Evolutionary conservation across 2,888 invertebrate species (phyloP).

Genomic region (Tetanocera ferruginea): DNA sequence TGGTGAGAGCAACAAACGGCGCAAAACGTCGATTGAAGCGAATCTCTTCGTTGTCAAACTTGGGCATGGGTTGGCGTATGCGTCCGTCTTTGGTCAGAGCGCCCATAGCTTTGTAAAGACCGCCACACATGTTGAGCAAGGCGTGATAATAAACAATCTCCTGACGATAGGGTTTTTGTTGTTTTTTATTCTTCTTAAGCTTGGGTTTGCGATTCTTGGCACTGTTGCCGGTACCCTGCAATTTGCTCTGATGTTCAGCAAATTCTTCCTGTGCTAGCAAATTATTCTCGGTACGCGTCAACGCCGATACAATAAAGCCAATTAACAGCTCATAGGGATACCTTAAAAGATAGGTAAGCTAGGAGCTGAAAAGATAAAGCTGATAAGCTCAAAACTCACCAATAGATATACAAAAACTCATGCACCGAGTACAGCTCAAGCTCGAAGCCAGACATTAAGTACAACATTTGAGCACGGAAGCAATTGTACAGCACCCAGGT

Average conservation of each 20-base stretch:
- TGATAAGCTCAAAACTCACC: constrained; percentile 73
- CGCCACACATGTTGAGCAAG: constrained; percentile 93
- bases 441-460: constrained; percentile 93
- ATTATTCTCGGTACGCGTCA: constrained; percentile 89
- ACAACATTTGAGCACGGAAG: constrained; percentile 91
- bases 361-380: background rate
- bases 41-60: constrained; percentile 94
- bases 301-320: constrained; percentile 92
- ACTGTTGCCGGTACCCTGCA: constrained; percentile 52
- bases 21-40: constrained; percentile 95
- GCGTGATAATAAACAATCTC: constrained; percentile 93
- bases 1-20: constrained; percentile 87
- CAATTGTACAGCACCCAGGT: constrained; percentile 98
- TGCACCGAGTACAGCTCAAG: constrained; percentile 95
- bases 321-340: constrained; percentile 95
- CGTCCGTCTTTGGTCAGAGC: constrained; percentile 91
- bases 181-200: constrained; percentile 71
- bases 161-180: constrained; percentile 82
- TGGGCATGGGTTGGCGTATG: constrained; percentile 84
- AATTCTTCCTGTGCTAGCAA: constrained; percentile 81
- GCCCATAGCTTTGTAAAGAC: constrained; percentile 94
- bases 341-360: constrained; percentile 70
- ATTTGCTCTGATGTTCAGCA: constrained; percentile 68
- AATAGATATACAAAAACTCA: constrained; percentile 96
- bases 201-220: constrained; percentile 68